A percentile compares a stretch with the other conserved stretches of the same genome.
Evolutionary conservation across 2,888 invertebrate species (phyloP).

Genomic region (Drosophila buzzatii): DNA sequence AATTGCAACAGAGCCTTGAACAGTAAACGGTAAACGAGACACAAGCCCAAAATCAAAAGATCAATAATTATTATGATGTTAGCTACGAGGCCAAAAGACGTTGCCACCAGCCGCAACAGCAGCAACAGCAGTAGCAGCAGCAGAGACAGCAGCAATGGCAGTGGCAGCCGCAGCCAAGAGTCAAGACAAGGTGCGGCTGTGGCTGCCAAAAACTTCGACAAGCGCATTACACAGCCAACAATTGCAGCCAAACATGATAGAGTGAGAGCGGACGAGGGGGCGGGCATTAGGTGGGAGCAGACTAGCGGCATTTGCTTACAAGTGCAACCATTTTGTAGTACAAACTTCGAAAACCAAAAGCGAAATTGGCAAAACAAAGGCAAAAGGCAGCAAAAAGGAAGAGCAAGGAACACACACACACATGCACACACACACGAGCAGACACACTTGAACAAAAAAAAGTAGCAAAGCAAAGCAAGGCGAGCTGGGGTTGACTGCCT

Average conservation of each 20-base stretch:
- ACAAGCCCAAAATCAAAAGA: constrained; percentile 76
- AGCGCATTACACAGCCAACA: constrained; percentile 77
- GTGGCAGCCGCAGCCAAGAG: constrained; percentile 58
- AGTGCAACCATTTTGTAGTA: constrained; percentile 84
- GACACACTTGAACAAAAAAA: neutral
- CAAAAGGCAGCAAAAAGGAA: constrained; percentile 49
- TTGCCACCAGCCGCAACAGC: constrained; percentile 42
- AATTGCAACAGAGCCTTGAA: constrained; percentile 72
- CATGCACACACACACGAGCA: neutral
- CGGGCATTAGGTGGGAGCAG: constrained; percentile 27
- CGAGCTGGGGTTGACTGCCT: constrained; percentile 46
- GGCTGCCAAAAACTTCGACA: constrained; percentile 77
- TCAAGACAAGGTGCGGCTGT: constrained; percentile 71
- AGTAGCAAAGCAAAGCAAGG: neutral
- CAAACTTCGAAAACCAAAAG: constrained; percentile 81
- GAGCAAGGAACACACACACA: constrained; percentile 10
- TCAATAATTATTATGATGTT: constrained; percentile 82
- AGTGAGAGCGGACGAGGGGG: neutral
- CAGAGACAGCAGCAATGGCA: neutral
- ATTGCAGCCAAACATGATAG: constrained; percentile 52
- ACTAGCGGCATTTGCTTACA: constrained; percentile 68
- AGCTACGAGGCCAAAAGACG: constrained; percentile 50
- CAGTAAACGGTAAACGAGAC: constrained; percentile 37
- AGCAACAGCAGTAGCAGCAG: constrained; percentile 12
- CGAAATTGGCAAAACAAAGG: constrained; percentile 77